Base-by-base conservation (phyloP, 1,140 invertebrate genomes). In the Cotesia glomerata region DNA sequence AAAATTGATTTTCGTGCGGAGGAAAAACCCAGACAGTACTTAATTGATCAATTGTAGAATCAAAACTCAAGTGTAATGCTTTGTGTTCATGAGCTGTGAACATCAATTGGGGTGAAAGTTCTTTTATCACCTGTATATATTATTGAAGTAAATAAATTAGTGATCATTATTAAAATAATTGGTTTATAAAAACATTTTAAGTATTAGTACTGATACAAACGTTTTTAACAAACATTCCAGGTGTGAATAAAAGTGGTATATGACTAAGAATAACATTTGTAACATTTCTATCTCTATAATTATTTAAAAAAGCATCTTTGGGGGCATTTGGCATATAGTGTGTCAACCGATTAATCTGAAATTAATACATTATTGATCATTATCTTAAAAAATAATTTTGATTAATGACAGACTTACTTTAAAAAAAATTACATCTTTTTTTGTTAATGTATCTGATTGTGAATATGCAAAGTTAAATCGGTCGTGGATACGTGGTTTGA, bases 21-120 rank as follows among this genome's bases (percentile, higher is more conserved):
- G 84, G 84, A 35, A 89, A 75, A 62, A 85, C 78, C 79, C 81
- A 81, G 64, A 89, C 84, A 54, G 88, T 82, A 72, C 86, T 86
- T 39, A 88, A 78, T 67, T 88, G 82, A 75, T 87, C 84, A 3
- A 87, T 82, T 5, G 84, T 79, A 36, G 82, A 82, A 75, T 89
- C 85, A n/a, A 85, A 82, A 74, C 82, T 88, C 62, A 90, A 84
- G 75, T 90, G 89, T 82, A 89, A 88, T 0, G 91, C 91, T 77
- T 91, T 91, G 80, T 97, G 95, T 80, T 94, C 92, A 80, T 97
- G 95, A 3, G 91, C 96, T 71, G 94, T 93, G 78, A 97, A 93
- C 78, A 96, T 93, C 71, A 96, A 87, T 80, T 95, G 91, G 49
- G 95, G 95, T 65, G 89, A 87, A 62, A 94, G 84, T 78, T 90